Conservation (phyloP, 1,140 invertebrate genomes). For the Catajapyx aquilonaris region DNA sequence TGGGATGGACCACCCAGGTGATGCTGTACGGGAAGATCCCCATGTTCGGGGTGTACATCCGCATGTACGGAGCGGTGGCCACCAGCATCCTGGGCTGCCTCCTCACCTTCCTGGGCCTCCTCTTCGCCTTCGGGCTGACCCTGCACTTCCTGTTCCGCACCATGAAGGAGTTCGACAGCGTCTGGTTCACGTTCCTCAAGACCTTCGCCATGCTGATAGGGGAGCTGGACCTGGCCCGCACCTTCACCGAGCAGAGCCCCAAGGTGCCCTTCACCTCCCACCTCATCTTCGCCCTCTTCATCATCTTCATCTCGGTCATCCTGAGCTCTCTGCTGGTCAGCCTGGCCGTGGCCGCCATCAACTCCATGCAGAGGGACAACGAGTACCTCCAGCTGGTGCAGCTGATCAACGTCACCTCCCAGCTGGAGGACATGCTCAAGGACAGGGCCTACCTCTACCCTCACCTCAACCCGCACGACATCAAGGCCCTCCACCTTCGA, state of each 20-base stretch:
- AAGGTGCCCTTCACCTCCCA: slow-evolving; percentile 13
- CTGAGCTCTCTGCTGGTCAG: slow-evolving; percentile 11
- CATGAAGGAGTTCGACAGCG: slow-evolving; percentile 13
- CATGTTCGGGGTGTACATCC: slow-evolving; percentile 13
- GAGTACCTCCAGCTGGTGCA: slow-evolving; percentile 14
- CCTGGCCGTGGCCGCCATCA: slow-evolving; percentile 13
- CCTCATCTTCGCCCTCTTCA: slow-evolving; percentile 13
- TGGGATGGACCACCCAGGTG: slow-evolving; percentile 7
- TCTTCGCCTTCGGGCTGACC: slow-evolving; percentile 14
- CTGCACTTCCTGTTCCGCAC: slow-evolving; percentile 14
- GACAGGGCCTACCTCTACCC: slow-evolving; percentile 12
- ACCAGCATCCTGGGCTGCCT: slow-evolving; percentile 13
- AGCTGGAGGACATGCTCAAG: slow-evolving; percentile 13
- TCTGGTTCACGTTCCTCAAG: slow-evolving; percentile 14
- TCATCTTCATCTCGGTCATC: slow-evolving; percentile 14
- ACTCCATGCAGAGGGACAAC: slow-evolving; percentile 12
- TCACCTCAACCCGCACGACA: slow-evolving; percentile 12
- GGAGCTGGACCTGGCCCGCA: slow-evolving; percentile 10
- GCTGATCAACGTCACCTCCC: slow-evolving; percentile 10
- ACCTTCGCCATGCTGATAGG: slow-evolving; percentile 15
- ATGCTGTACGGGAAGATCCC: slow-evolving; percentile 14
- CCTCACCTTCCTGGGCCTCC: slow-evolving; percentile 13
- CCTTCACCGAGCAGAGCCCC: slow-evolving; percentile 11
- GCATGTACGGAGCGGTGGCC: slow-evolving; percentile 8
- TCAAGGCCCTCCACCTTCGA: slow-evolving; percentile 10